These are phyloP conservation scores for Arctopsyche grandis DNA, from an alignment of 1,140 invertebrate species.

Conservation along the genomic window DNA sequence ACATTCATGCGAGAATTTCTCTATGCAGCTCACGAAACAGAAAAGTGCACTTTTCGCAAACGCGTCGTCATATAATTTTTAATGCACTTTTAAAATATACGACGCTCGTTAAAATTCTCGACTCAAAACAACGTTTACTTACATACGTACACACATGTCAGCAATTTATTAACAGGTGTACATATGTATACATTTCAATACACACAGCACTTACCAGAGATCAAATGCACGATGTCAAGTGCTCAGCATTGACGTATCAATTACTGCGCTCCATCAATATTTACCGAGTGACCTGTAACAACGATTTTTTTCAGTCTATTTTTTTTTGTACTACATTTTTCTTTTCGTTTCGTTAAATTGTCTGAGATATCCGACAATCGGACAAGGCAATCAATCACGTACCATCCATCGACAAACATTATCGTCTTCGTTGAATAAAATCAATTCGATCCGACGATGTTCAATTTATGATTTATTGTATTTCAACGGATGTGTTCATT, in stretches of 20 bases:
- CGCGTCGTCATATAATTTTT: too few relatives aligned
- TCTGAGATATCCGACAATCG: not conserved
- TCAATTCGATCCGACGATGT: conserved; percentile 1
- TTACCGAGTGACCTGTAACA: not conserved
- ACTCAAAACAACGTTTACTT: too few relatives aligned
- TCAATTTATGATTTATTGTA: not conserved
- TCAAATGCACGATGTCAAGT: not conserved
- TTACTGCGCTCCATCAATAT: not conserved
- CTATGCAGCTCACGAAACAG: too few relatives aligned
- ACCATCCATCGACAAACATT: conserved; percentile 7
- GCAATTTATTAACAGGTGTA: too few relatives aligned
- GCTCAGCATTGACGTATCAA: not conserved
- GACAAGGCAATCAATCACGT: conserved; percentile 10
- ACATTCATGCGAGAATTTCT: too few relatives aligned
- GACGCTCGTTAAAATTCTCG: too few relatives aligned
- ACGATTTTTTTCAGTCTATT: not conserved
- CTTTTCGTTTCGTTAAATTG: not conserved
- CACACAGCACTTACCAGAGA: not conserved
- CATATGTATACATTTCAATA: too few relatives aligned
- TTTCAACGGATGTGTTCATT: conserved; percentile 3
- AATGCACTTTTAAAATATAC: too few relatives aligned
- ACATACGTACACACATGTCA: too few relatives aligned
- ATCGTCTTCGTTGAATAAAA: conserved; percentile 16
- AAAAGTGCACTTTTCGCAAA: too few relatives aligned
- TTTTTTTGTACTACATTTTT: not conserved